These are phyloP conservation scores for Xestoiulus laeticollis DNA, from an alignment of 2,888 invertebrate species.

Conservation along the genomic window DNA sequence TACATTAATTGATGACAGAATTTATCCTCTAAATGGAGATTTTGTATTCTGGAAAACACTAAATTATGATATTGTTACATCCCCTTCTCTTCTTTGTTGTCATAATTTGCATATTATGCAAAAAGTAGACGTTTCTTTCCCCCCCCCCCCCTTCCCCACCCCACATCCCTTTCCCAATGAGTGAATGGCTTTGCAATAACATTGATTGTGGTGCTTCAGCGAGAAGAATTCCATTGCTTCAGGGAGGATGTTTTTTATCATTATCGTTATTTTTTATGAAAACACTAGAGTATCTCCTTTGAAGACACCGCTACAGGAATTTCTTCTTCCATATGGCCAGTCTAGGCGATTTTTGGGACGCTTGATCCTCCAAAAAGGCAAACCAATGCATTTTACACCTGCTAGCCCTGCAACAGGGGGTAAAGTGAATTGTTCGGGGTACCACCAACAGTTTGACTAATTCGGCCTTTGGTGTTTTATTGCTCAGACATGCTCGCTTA, in stretches of 20 bases:
- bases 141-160: not conserved
- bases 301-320: not conserved
- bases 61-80: constrained; percentile 19
- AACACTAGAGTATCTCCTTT: constrained; percentile 5
- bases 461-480: constrained; percentile 22
- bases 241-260: constrained; percentile 15
- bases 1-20: not conserved
- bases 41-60: not conserved
- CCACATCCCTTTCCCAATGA: not conserved
- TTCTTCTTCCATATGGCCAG: not conserved
- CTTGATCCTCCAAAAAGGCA: not conserved
- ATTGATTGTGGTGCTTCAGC: not conserved
- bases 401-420: constrained; percentile 17
- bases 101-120: constrained; percentile 18
- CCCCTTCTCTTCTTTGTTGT: not conserved
- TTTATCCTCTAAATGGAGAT: not conserved
- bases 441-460: constrained; percentile 37
- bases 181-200: not conserved
- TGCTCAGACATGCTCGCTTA: constrained; percentile 10
- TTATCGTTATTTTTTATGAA: not conserved
- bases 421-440: constrained; percentile 24
- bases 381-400: not conserved
- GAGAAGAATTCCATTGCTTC: not conserved
- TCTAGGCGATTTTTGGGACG: not conserved
- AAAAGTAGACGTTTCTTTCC: not conserved